Conservation (phyloP, 2,113 vertebrate genomes). For the Spheniscus mendiculus region DNA sequence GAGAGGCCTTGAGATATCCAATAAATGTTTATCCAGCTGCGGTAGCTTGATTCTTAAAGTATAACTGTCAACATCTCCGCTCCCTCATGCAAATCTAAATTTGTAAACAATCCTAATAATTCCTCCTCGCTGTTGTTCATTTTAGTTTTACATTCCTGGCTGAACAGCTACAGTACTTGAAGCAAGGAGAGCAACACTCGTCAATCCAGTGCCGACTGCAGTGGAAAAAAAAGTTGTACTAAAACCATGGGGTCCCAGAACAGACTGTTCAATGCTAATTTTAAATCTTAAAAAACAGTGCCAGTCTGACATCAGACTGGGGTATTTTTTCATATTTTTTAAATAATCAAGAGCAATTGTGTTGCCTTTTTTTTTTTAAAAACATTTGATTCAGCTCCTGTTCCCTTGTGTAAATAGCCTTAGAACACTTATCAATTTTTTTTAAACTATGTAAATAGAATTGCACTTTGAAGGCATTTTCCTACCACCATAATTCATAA, state of each 20-base stretch:
- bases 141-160: constrained; percentile 29
- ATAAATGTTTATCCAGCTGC: constrained; percentile 66
- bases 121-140: background rate
- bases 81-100: constrained; percentile 52
- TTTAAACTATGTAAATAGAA: background rate
- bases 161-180: background rate
- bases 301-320: constrained; percentile 31
- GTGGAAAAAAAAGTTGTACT: background rate
- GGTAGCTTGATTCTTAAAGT: constrained; percentile 27
- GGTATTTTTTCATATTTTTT: background rate
- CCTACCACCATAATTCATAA: background rate
- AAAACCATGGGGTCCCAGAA: constrained; percentile 30
- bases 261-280: constrained; percentile 64
- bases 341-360: constrained; percentile 26
- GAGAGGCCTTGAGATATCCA: constrained; percentile 2
- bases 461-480: background rate
- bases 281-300: constrained; percentile 28
- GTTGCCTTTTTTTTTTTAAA: background rate
- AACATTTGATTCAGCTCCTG: background rate
- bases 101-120: constrained; percentile 58
- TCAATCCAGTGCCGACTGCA: background rate
- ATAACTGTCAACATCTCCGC: constrained; percentile 35
- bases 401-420: background rate
- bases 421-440: background rate
- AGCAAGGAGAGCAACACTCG: background rate